These are phyloP conservation scores for Phasia obesa DNA, from an alignment of 2,888 invertebrate genomes.

Conservation along the genomic window DNA sequence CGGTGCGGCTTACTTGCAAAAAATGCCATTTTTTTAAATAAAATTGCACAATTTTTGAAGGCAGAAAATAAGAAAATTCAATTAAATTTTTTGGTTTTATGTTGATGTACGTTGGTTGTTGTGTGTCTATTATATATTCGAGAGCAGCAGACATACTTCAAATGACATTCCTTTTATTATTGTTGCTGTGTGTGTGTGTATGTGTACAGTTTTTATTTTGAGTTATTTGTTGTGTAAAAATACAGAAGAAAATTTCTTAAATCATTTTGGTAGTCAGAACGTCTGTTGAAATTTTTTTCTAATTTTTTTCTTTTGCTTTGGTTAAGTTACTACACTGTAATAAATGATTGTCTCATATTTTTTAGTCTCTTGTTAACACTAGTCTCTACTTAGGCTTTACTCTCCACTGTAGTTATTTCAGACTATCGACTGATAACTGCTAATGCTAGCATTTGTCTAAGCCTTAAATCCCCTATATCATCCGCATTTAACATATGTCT, in stretches of 20 bases:
- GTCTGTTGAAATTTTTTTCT: constrained; percentile 52
- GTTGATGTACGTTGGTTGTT: background rate
- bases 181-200: no score
- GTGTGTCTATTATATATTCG: constrained; percentile 16
- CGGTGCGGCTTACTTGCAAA: constrained; percentile 14
- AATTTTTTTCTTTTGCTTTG: constrained; percentile 47
- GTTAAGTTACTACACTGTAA: constrained; percentile 17
- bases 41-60: constrained; percentile 60
- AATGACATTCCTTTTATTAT: constrained; percentile 47
- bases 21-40: constrained; percentile 33
- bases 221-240: constrained; percentile 1
- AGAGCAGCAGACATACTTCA: constrained; percentile 32
- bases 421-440: no score
- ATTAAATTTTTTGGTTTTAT: constrained; percentile 47
- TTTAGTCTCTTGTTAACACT: no score
- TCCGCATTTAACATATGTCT: no score
- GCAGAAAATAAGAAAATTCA: constrained; percentile 52
- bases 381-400: no score
- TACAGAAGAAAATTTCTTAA: background rate
- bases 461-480: no score
- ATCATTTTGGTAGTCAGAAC: constrained; percentile 48
- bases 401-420: no score
- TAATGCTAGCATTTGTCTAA: no score
- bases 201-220: constrained; percentile 19
- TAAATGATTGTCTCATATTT: no score